Conservation (phyloP, 2,113 vertebrate species). For the Centropus bengalensis region DNA sequence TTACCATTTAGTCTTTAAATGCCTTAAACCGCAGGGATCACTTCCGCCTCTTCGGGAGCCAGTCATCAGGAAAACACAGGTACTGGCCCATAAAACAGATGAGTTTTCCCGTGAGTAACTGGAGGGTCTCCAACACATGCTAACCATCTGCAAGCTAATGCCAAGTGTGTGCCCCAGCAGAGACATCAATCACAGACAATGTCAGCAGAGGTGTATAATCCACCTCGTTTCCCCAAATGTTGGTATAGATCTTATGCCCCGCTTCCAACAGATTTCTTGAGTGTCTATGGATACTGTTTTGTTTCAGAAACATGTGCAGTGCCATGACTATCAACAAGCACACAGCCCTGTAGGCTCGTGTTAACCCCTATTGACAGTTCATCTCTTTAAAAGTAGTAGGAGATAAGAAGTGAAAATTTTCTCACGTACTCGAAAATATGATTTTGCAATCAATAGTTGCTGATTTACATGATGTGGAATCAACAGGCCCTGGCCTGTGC, state of each 20-base stretch:
- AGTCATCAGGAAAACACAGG: not conserved
- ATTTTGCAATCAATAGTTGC: not conserved
- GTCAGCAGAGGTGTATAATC: not conserved
- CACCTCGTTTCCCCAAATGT: not conserved
- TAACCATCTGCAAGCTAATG: not conserved
- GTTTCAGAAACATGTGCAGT: not conserved
- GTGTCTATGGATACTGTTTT: not conserved
- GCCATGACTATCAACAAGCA: not conserved
- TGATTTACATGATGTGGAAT: conserved; percentile 55
- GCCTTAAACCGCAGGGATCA: not conserved
- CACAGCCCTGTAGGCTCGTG: not conserved
- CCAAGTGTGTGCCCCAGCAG: not conserved
- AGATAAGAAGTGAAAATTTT: not conserved
- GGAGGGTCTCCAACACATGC: not conserved
- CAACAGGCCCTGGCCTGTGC: conserved; percentile 65
- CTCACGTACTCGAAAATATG: not conserved
- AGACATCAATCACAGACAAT: not conserved
- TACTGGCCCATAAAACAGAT: not conserved
- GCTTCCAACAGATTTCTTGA: not conserved
- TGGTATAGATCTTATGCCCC: not conserved
- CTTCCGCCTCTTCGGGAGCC: not conserved
- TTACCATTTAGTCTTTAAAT: not conserved
- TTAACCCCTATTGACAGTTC: not conserved
- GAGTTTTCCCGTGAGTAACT: not conserved
- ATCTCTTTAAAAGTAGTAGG: not conserved